A percentile compares a stretch with the other conserved stretches of the same genome.
These are phyloP conservation scores for Muntiacus muntjak DNA, from an alignment of 2,113 vertebrate species.

Conservation along the genomic window DNA sequence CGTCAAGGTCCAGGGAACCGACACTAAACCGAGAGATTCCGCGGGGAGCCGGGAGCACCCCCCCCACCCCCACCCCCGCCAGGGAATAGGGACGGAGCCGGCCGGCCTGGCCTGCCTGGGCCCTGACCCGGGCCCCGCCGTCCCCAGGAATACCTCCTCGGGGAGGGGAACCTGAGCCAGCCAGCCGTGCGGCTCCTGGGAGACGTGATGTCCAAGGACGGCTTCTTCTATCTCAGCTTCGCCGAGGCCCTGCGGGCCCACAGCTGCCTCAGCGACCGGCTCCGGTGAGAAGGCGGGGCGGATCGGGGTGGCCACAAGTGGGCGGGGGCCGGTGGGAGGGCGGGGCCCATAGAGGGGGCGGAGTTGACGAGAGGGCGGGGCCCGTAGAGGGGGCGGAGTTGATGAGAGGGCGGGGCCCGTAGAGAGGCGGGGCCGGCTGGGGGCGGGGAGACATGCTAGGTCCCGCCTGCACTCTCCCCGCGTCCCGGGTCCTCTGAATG, in stretches of 20 bases:
- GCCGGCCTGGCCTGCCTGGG: background rate
- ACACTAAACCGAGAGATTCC: background rate
- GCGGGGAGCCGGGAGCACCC: background rate
- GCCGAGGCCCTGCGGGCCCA: constrained; percentile 60
- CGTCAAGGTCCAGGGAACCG: background rate
- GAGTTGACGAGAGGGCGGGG: background rate
- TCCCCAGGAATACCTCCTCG: constrained; percentile 68
- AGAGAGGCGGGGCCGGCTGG: rapidly evolving
- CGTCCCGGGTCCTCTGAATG: too few species aligned
- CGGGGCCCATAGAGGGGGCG: too few species aligned
- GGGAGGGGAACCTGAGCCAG: constrained; percentile 68
- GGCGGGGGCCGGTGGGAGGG: background rate
- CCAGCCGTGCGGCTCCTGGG: constrained; percentile 64
- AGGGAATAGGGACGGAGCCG: rapidly evolving
- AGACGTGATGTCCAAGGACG: constrained; percentile 63
- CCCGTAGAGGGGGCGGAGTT: too few species aligned
- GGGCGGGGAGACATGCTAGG: background rate
- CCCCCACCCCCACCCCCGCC: too few species aligned
- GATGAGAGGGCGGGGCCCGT: background rate
- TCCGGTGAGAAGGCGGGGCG: constrained; percentile 17
- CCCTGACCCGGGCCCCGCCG: background rate
- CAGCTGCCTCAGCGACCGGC: constrained; percentile 59
- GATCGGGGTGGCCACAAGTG: background rate
- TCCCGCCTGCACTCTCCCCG: background rate
- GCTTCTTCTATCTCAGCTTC: constrained; percentile 71